A percentile compares a stretch with the other conserved stretches of the same genome.
Evolutionary conservation across 2,797 vertebrate species (phyloP).

Genomic region (Syndactyla subalaris): DNA sequence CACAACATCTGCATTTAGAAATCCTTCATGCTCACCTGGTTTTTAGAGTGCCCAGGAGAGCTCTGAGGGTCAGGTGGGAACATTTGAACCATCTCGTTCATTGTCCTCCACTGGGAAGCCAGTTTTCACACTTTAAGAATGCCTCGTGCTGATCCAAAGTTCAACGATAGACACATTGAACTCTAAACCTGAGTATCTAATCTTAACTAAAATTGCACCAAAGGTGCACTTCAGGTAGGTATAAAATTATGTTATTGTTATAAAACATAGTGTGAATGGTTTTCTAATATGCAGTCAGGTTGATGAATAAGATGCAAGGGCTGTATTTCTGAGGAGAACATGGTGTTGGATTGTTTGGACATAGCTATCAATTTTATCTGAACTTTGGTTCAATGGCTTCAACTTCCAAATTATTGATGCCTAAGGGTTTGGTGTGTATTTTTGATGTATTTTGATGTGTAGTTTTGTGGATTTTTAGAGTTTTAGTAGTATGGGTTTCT

Average conservation of each 20-base stretch:
- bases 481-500: too few species aligned
- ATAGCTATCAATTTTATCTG: not conserved
- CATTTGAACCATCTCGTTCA: not conserved
- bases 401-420: not conserved
- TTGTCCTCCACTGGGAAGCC: not conserved
- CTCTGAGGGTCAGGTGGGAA: not conserved
- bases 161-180: not conserved
- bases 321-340: not conserved
- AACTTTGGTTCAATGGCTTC: not conserved
- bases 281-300: not conserved
- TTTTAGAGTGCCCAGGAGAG: not conserved
- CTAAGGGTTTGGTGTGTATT: too few species aligned
- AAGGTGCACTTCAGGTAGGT: not conserved
- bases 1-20: not conserved
- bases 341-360: not conserved
- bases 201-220: not conserved
- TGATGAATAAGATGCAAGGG: not conserved
- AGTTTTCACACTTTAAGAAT: not conserved
- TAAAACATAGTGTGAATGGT: not conserved
- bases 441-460: too few species aligned
- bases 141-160: not conserved
- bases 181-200: not conserved
- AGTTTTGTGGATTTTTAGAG: too few species aligned
- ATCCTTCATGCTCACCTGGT: not conserved
- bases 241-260: not conserved